Percentiles rank a stretch among this genome's conserved stretches.
Evolutionary conservation across 2,888 invertebrate species (phyloP).

Genomic region (Petrolisthes manimaculis): DNA sequence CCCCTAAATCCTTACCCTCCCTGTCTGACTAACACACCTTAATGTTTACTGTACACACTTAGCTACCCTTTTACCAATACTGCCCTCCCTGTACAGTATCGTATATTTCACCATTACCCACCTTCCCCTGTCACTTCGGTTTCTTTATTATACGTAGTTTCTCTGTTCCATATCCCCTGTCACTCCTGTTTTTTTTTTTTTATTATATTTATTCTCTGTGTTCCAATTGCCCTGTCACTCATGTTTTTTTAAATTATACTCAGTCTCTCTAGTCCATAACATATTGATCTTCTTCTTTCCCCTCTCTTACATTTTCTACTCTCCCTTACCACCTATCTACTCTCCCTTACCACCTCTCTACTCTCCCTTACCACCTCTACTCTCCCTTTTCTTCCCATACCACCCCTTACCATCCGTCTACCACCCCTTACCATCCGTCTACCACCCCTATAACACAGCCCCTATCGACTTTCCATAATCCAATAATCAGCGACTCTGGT

Average conservation of each 20-base stretch:
- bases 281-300: neutral
- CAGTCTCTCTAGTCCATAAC: neutral
- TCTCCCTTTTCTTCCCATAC: neutral
- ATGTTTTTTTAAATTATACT: neutral
- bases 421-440: neutral
- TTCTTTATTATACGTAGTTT: neutral
- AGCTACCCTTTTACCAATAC: neutral
- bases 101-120: neutral
- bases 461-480: neutral
- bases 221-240: neutral
- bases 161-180: no score
- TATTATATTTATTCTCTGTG: neutral
- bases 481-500: neutral
- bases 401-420: neutral
- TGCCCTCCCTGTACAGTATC: neutral
- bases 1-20: neutral
- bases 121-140: neutral
- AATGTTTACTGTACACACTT: neutral
- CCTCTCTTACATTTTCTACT: neutral
- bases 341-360: neutral
- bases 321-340: neutral
- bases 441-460: neutral
- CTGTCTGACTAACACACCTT: neutral
- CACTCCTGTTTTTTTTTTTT: neutral
- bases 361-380: neutral